Evolutionary conservation across 2,113 vertebrate genomes (phyloP), one percentile per base, ranked within the genome.

Genomic region (Corythornis madagascariensis): DNA sequence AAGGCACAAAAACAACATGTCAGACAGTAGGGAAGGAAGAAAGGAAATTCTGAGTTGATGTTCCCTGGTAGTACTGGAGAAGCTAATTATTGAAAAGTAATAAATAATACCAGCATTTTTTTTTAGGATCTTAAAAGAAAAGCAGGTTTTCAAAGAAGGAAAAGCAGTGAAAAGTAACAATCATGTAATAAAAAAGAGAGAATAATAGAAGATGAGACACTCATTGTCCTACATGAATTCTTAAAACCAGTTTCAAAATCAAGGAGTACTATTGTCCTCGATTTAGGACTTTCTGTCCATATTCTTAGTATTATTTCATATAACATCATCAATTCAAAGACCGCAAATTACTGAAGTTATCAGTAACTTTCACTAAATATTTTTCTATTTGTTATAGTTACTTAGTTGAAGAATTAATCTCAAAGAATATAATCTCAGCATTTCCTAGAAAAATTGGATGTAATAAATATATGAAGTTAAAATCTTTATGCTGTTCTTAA

Each of bases 381-480:
- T 90, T 83, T 93, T 1, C 1, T 63, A 69, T 11, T 70, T 83
- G 35, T 42, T 70, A 3, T 33, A 75, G 16, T 33, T 86, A 82
- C 26, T 95, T 89, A 60, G 40, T 52, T 94, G 78, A 93, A 86
- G 31, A 94, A 81, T n/a, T 81, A 28, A 83, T 48, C 12, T 71
- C 26, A 65, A 83, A 33, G 33, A 93, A 65, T 85, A 17, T 16
- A 87, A 83, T 22, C 19, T 88, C 57, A 67, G 26, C 42, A 53
- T 90, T 89, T 92, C 48, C 43, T 72, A 57, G 74, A 90, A 94
- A 24, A 92, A 77, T 70, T 88, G 63, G 25, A 77, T 50, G 10
- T 18, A 74, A 82, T 69, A 42, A 19, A 56, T 80, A 66, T 55
- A 28, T 65, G 64, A 95, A 91, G 15, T 59, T 29, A 78, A 83